phyloP scores from a whole-genome alignment of 2,797 vertebrate species.

The Tokudaia tokunoshimensis region DNA sequence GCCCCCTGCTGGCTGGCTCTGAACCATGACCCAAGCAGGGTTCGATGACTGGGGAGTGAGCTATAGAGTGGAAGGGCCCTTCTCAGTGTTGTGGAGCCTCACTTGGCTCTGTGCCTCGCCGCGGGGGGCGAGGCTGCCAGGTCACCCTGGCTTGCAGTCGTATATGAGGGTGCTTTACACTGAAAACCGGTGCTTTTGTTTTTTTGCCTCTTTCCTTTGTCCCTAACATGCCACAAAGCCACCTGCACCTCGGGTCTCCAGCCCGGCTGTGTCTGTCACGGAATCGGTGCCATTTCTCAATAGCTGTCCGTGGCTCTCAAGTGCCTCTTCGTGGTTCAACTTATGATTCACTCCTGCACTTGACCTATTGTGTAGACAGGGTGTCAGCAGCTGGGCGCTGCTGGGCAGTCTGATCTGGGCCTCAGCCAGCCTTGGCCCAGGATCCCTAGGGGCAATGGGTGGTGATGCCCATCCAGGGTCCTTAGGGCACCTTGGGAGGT shows the following conservation, averaged over 20 bases:
- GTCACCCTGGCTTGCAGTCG: not conserved
- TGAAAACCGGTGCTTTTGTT: not conserved
- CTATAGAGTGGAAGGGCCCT: not conserved
- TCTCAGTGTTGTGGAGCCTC: rapidly evolving
- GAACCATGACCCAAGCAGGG: not conserved
- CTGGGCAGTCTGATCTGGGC: not conserved
- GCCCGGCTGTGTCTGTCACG: rapidly evolving
- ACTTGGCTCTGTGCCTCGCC: not conserved
- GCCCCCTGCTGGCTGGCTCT: not conserved
- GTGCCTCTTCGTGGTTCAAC: not conserved
- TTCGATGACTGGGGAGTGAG: not conserved
- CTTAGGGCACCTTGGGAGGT: not conserved
- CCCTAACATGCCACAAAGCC: rapidly evolving
- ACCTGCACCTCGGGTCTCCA: rapidly evolving
- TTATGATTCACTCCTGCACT: not conserved
- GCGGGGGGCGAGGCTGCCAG: rapidly evolving
- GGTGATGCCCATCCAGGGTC: too few species aligned
- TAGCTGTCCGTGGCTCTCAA: not conserved
- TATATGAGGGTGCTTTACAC: not conserved
- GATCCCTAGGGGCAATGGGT: too few species aligned
- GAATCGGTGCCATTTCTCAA: not conserved
- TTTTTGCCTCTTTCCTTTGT: not conserved
- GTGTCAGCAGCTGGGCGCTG: not conserved
- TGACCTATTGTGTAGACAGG: not conserved
- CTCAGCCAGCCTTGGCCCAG: not conserved